Evolutionary conservation across 2,888 invertebrate species (phyloP).

Genomic region (Eristalis intricaria): DNA sequence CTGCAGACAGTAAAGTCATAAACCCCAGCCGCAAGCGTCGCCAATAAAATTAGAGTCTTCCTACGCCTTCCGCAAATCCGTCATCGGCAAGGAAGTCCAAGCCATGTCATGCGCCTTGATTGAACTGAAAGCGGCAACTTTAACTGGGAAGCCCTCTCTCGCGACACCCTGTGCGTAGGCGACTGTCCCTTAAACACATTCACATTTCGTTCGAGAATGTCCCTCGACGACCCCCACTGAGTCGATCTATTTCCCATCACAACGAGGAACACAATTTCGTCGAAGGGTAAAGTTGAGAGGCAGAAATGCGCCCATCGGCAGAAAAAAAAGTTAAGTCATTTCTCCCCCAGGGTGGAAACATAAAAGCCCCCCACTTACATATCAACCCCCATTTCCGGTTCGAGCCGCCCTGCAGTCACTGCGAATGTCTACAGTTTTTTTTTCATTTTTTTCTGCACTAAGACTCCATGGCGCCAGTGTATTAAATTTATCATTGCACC

Average conservation of each 20-base stretch:
- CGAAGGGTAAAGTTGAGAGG: conserved; percentile 12
- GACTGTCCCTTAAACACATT: neutral
- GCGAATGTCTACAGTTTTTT: neutral
- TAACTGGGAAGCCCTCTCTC: neutral
- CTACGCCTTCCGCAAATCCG: neutral
- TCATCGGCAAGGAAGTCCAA: neutral
- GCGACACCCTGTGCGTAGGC: neutral
- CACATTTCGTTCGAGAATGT: neutral
- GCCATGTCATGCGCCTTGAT: neutral
- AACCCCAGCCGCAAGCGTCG: neutral
- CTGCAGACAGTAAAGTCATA: neutral
- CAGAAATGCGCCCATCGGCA: neutral
- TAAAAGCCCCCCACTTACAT: neutral
- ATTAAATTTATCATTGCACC: conserved; percentile 13
- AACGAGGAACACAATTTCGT: neutral
- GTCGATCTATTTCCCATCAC: neutral
- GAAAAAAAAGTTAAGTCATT: conserved; percentile 14
- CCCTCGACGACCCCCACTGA: neutral
- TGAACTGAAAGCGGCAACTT: neutral
- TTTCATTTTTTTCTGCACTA: neutral
- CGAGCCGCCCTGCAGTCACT: neutral
- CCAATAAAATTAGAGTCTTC: neutral
- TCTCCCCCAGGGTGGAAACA: neutral
- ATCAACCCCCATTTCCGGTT: conserved; percentile 16
- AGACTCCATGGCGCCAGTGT: conserved; percentile 25